Conservation (phyloP, 2,797 vertebrate species). For the Kryptolebias ocellatus region DNA sequence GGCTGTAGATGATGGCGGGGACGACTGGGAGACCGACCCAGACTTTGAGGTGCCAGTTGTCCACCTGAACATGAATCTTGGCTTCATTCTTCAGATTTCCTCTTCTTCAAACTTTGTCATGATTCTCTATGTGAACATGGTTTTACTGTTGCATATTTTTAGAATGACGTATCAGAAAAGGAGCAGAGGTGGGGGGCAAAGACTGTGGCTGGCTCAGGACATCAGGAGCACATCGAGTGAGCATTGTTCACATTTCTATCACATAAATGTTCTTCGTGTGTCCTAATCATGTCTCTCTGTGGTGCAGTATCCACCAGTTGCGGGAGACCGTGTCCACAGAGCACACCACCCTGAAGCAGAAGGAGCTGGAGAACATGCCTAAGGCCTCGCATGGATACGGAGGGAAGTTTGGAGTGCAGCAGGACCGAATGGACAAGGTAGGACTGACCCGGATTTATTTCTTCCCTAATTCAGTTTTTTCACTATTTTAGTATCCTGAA, state of each 20-base stretch:
- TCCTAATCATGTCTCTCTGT: constrained; percentile 6
- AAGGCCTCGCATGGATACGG: constrained; percentile 95
- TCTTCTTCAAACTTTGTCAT: neutral
- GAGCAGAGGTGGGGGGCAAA: constrained; percentile 98
- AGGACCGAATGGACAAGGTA: constrained; percentile 97
- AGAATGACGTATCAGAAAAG: constrained; percentile 96
- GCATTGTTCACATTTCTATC: constrained; percentile 14
- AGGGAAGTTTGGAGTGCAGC: constrained; percentile 93
- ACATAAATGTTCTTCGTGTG: neutral
- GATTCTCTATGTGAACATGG: neutral
- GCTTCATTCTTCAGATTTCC: neutral
- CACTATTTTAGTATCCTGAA: too few relatives aligned
- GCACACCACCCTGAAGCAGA: constrained; percentile 89
- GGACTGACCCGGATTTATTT: neutral
- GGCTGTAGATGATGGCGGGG: constrained; percentile 80
- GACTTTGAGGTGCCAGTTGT: constrained; percentile 89
- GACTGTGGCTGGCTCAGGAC: constrained; percentile 93
- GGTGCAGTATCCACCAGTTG: constrained; percentile 87
- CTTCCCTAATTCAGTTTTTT: too few relatives aligned
- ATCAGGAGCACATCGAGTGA: constrained; percentile 97
- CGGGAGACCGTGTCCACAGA: constrained; percentile 91
- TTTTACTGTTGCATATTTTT: constrained; percentile 5
- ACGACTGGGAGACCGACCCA: constrained; percentile 98
- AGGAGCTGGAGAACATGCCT: constrained; percentile 88
- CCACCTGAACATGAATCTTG: neutral